These are phyloP conservation scores for Zalophus californianus DNA, from an alignment of 2,797 vertebrate species.

Conservation along the genomic window DNA sequence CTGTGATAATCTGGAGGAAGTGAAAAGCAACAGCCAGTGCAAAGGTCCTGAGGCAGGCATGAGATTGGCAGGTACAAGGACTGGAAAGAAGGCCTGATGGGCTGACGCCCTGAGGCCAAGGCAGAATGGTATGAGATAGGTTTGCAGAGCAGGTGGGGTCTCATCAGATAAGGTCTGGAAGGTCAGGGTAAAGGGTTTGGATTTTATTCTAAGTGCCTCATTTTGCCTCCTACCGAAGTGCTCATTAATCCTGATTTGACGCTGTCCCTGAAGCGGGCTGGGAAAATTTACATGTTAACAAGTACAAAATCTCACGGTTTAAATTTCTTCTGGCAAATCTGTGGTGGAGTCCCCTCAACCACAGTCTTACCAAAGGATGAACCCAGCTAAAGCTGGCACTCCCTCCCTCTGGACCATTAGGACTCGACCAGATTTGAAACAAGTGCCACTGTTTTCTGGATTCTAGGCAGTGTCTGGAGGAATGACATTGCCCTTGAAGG, in stretches of 20 bases:
- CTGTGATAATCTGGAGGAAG: not conserved
- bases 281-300: not conserved
- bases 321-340: not conserved
- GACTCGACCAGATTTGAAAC: not conserved
- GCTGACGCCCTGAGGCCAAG: not conserved
- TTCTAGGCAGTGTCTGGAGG: not conserved
- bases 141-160: not conserved
- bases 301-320: not conserved
- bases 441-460: not conserved
- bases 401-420: not conserved
- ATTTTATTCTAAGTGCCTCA: not conserved
- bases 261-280: not conserved
- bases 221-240: not conserved
- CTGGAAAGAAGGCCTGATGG: too few species aligned
- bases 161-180: not conserved
- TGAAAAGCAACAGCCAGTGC: not conserved
- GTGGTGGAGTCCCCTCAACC: not conserved
- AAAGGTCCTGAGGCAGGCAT: not conserved
- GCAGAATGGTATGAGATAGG: not conserved
- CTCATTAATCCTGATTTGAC: not conserved
- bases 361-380: not conserved
- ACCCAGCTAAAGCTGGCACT: not conserved
- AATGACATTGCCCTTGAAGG: not conserved
- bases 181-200: not conserved
- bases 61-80: not conserved